phyloP scores from a whole-genome alignment of 2,888 invertebrate species.

The Catocala nupta region DNA sequence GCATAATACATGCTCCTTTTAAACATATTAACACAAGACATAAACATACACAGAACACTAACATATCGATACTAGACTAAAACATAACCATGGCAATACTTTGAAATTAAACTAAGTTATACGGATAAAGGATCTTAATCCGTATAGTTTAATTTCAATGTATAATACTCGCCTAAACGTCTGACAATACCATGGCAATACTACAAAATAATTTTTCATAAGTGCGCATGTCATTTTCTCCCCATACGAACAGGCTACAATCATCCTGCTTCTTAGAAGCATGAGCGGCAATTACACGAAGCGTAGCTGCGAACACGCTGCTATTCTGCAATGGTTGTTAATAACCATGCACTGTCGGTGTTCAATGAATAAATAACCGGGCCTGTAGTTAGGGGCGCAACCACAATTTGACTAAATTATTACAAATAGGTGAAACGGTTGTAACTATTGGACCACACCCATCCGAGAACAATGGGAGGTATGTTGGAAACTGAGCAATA shows the following conservation, averaged over 20 bases:
- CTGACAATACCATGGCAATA: too few relatives aligned
- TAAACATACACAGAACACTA: too few relatives aligned
- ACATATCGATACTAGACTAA: too few relatives aligned
- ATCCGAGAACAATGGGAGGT: slow-evolving; percentile 33
- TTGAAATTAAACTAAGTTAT: too few relatives aligned
- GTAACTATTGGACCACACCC: background rate
- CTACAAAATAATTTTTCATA: too few relatives aligned
- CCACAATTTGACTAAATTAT: slow-evolving; percentile 33
- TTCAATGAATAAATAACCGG: slow-evolving; percentile 10
- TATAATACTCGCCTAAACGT: too few relatives aligned
- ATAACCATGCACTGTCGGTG: slow-evolving; percentile 36
- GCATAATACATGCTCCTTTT: too few relatives aligned
- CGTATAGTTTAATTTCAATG: too few relatives aligned
- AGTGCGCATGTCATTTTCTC: background rate
- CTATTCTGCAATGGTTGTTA: slow-evolving; percentile 44
- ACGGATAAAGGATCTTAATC: too few relatives aligned
- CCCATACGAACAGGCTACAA: slow-evolving; percentile 7
- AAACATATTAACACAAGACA: too few relatives aligned
- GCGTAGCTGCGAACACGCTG: slow-evolving; percentile 16
- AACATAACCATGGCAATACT: too few relatives aligned
- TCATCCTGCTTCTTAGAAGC: slow-evolving; percentile 43
- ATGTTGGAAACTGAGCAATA: slow-evolving; percentile 14
- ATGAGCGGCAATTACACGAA: slow-evolving; percentile 36
- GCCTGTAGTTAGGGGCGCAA: slow-evolving; percentile 21
- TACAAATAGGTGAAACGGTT: slow-evolving; percentile 19